Conservation (phyloP, 2,797 vertebrate species). For the Lutjanus argentimaculatus region DNA sequence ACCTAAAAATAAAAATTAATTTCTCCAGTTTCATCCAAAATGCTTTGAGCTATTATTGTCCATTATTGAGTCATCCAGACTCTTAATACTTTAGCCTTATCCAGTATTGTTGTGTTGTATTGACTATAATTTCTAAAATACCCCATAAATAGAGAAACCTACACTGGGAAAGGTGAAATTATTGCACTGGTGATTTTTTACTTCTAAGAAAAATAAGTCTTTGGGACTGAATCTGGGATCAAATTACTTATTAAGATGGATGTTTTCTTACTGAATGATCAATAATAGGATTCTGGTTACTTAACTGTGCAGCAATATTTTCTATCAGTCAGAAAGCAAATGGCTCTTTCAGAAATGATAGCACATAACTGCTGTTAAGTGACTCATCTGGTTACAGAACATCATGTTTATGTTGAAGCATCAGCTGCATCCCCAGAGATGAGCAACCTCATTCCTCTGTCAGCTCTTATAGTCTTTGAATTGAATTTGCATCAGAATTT, state of each 20-base stretch:
- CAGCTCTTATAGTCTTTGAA: slow-evolving; percentile 15
- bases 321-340: slow-evolving; percentile 5
- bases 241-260: slow-evolving; percentile 9
- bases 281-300: not conserved
- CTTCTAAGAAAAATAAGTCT: not conserved
- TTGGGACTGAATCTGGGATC: not conserved
- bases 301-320: slow-evolving; percentile 1
- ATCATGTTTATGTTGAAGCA: not conserved
- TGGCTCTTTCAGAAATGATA: slow-evolving; percentile 12
- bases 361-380: slow-evolving; percentile 22
- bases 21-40: not conserved
- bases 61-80: not conserved
- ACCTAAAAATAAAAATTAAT: slow-evolving; percentile 11
- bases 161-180: slow-evolving; percentile 1
- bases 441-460: slow-evolving; percentile 9
- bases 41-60: not conserved
- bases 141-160: not conserved
- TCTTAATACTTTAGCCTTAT: not conserved
- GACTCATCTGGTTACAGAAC: slow-evolving; percentile 40
- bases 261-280: slow-evolving; percentile 17
- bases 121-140: slow-evolving; percentile 1
- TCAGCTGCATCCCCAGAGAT: slow-evolving; percentile 22
- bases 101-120: not conserved
- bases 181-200: not conserved
- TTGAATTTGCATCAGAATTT: slow-evolving; percentile 5